Evolutionary conservation across 1,140 invertebrate genomes (phyloP), one percentile per base, ranked within the genome.

Genomic region (Penaeus indicus): DNA sequence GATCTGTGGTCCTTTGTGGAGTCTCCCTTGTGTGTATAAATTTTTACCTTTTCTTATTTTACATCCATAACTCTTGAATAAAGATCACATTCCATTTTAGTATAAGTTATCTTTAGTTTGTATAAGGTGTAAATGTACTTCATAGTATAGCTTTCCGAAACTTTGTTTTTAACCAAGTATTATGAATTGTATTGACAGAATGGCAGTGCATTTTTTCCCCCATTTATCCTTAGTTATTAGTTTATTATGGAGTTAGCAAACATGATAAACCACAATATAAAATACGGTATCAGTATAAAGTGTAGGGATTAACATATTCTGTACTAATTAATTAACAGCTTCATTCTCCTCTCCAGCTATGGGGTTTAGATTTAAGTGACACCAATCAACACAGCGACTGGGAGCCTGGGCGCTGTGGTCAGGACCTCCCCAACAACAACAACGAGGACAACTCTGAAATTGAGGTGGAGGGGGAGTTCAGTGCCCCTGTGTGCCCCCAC

Each of bases 341-440:
- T 85, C n/a, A 75, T 13, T 77, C 18, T n/a, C 22, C 61, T 38
- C 69, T 77, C 47, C 69, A 90, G 89, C 22, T 90, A 27, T 90
- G 89, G 89, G 85, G 89, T 75, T 67, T 86, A 22, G 89, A 90
- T 80, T 63, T 86, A 47, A 90, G 89, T 78, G 89, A 90, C 62
- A 86, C 80, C 47, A 90, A 90, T 38, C 89, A 90, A 16, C 89
- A 90, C 21, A 90, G 89, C 64, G 89, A 90, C 32, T 86, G 84
- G 85, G 89, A 90, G 61, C 21, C 85, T 47, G 89, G 89, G 11
- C 61, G 78, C 32, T 83, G 85, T 67, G 78, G 83, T 19, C 32
- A 67, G 11, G 77, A 90, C 27, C 67, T 82, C 25, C 85, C 85
- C 42, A 86, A 72, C 47, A 90, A 78, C 60, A 86, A 60, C 63